A percentile compares a stretch with the other conserved stretches of the same genome.
Evolutionary conservation across 2,113 vertebrate genomes (phyloP).

Genomic region (Acanthochromis polyacanthus): DNA sequence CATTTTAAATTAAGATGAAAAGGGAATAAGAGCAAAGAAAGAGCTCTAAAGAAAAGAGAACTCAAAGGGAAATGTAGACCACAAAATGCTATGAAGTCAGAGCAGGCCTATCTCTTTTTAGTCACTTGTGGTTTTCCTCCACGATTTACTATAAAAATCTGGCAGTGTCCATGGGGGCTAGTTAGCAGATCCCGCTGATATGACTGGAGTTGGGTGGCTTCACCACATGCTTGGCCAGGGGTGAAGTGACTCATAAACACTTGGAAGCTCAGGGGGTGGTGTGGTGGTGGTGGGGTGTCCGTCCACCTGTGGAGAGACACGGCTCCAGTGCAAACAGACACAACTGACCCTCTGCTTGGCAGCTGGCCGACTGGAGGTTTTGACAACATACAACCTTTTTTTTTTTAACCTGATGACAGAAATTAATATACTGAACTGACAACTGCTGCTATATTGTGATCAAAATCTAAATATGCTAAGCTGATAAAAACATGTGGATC

Average conservation of each 20-base stretch:
- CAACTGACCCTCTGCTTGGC: constrained; percentile 6
- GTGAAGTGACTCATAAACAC: constrained; percentile 74
- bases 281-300: neutral
- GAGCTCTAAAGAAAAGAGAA: constrained; percentile 51
- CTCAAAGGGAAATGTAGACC: constrained; percentile 75
- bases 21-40: constrained; percentile 56
- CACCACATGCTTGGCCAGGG: constrained; percentile 67
- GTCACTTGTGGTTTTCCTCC: constrained; percentile 78
- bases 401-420: neutral
- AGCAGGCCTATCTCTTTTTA: constrained; percentile 75
- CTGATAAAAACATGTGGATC: neutral
- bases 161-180: constrained; percentile 70
- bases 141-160: constrained; percentile 77
- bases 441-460: neutral
- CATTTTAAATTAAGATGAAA: constrained; percentile 81
- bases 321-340: constrained; percentile 22
- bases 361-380: neutral
- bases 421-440: neutral
- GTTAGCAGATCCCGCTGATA: constrained; percentile 76
- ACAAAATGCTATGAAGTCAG: constrained; percentile 81
- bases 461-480: neutral
- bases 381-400: neutral
- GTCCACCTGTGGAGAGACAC: constrained; percentile 62
- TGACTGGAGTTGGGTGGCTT: constrained; percentile 70
- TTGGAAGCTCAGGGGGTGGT: constrained; percentile 25